Conservation (phyloP, 1,140 invertebrate species). For the Sycophila sp. region DNA sequence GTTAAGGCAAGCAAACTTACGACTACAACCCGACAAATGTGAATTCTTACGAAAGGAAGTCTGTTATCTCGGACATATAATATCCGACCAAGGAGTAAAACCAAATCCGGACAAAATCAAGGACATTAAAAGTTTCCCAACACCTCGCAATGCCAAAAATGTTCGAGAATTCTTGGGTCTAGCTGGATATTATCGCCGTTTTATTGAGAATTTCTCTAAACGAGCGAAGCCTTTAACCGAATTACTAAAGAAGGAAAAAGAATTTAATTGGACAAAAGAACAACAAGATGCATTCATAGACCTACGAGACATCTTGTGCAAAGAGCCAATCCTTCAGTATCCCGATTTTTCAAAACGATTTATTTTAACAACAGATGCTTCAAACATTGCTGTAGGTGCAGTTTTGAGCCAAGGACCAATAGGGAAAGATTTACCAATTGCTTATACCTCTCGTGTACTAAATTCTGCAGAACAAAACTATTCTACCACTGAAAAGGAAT, state of each 20-base stretch:
- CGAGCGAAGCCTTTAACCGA: slow-evolving; percentile 53
- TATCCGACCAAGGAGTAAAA: slow-evolving; percentile 46
- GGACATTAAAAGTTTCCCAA: slow-evolving; percentile 44
- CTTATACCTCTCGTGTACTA: slow-evolving; percentile 42
- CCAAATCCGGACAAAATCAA: slow-evolving; percentile 49
- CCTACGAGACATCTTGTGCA: slow-evolving; percentile 34
- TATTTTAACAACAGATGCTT: slow-evolving; percentile 47
- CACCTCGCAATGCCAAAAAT: slow-evolving; percentile 43
- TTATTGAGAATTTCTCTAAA: slow-evolving; percentile 55
- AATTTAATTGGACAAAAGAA: slow-evolving; percentile 44
- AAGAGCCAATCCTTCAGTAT: slow-evolving; percentile 45
- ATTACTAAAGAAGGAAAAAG: slow-evolving; percentile 53
- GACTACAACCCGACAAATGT: slow-evolving; percentile 50
- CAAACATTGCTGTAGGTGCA: slow-evolving; percentile 31
- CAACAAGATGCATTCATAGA: slow-evolving; percentile 41
- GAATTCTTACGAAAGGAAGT: slow-evolving; percentile 46
- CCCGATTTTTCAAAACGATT: slow-evolving; percentile 47
- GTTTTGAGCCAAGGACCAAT: slow-evolving; percentile 38
- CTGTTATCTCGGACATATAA: slow-evolving; percentile 47
- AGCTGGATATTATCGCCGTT: slow-evolving; percentile 53
- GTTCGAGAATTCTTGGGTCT: slow-evolving; percentile 51
- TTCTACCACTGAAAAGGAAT: slow-evolving; percentile 58
- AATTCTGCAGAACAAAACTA: slow-evolving; percentile 54
- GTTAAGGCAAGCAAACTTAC: slow-evolving; percentile 45
- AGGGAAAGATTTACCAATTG: slow-evolving; percentile 42